phyloP scores from a whole-genome alignment of 2,888 invertebrate species.

The Lysandra bellargus region DNA sequence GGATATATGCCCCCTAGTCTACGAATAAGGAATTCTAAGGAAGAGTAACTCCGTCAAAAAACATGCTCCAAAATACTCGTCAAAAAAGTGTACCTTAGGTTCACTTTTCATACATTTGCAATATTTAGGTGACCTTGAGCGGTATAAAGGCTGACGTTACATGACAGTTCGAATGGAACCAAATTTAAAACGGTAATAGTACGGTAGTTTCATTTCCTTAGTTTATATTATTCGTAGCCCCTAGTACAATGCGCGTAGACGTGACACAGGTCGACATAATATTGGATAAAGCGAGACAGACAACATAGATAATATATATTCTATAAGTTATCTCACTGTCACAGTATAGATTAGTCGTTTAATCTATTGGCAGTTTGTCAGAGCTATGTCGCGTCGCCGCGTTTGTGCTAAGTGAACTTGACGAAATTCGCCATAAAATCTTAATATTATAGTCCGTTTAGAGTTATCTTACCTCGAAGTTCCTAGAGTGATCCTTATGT shows the following conservation, averaged over 20 bases:
- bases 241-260: slow-evolving; percentile 26
- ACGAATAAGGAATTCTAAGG: too few relatives aligned
- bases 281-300: not conserved
- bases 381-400: not conserved
- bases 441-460: not conserved
- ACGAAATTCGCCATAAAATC: slow-evolving; percentile 9
- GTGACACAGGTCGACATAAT: not conserved
- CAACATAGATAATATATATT: not conserved
- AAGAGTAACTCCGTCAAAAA: too few relatives aligned
- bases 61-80: too few relatives aligned
- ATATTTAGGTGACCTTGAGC: too few relatives aligned
- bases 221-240: slow-evolving; percentile 6
- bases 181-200: too few relatives aligned
- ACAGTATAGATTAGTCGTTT: not conserved
- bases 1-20: slow-evolving; percentile 41
- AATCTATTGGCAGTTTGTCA: not conserved
- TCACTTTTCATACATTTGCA: too few relatives aligned
- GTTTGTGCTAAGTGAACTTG: not conserved
- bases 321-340: not conserved
- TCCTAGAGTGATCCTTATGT: not conserved
- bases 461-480: not conserved
- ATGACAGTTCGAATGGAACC: too few relatives aligned
- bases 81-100: too few relatives aligned
- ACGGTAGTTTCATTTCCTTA: too few relatives aligned
- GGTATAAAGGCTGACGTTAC: too few relatives aligned